These are phyloP conservation scores for Numida meleagris DNA, from an alignment of 2,113 vertebrate genomes.

Conservation along the genomic window DNA sequence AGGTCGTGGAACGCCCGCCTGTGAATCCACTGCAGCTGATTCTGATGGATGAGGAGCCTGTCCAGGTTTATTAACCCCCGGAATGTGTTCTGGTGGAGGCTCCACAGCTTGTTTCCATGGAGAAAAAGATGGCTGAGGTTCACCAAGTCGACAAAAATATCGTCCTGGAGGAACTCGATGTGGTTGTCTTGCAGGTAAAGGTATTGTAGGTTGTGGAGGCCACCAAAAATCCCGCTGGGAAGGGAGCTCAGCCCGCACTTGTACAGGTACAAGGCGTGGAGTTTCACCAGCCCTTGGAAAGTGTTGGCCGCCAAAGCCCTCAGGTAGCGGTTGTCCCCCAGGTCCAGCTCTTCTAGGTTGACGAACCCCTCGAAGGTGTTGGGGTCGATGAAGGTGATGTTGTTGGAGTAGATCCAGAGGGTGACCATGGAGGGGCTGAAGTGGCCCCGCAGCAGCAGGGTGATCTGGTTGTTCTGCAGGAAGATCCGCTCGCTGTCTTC, in stretches of 20 bases:
- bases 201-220: slow-evolving; percentile 94
- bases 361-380: slow-evolving; percentile 91
- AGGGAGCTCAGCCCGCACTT: slow-evolving; percentile 90
- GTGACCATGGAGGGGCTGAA: slow-evolving; percentile 93
- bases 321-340: slow-evolving; percentile 93
- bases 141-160: slow-evolving; percentile 94
- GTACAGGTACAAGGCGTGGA: slow-evolving; percentile 95
- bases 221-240: slow-evolving; percentile 88
- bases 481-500: slow-evolving; percentile 94
- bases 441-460: slow-evolving; percentile 89
- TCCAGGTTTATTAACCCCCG: slow-evolving; percentile 93
- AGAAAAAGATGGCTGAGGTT: slow-evolving; percentile 98
- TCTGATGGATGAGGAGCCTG: slow-evolving; percentile 94
- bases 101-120: slow-evolving; percentile 94
- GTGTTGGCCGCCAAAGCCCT: slow-evolving; percentile 90
- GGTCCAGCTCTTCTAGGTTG: slow-evolving; percentile 95
- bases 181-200: slow-evolving; percentile 98
- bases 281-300: slow-evolving; percentile 90
- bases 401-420: slow-evolving; percentile 98
- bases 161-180: slow-evolving; percentile 94
- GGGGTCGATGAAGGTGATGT: slow-evolving; percentile 95
- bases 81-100: slow-evolving; percentile 93
- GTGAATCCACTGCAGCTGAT: slow-evolving; percentile 94
- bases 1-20: slow-evolving; percentile 93
- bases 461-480: slow-evolving; percentile 97